A percentile compares a stretch with the other conserved stretches of the same genome.
Evolutionary conservation across 2,113 vertebrate species (phyloP).

Genomic region (Elachura formosa): DNA sequence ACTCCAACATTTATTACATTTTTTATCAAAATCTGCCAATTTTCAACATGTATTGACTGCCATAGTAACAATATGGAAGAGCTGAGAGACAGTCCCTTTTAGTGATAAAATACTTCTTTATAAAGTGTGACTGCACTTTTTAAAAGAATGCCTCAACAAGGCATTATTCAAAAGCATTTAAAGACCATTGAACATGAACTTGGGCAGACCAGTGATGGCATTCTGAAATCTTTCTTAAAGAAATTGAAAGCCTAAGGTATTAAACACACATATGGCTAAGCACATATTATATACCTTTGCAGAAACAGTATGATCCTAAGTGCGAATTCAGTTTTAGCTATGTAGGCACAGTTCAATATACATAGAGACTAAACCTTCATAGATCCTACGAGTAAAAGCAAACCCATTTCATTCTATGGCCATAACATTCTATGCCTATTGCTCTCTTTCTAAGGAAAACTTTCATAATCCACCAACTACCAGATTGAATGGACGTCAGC

Average conservation of each 20-base stretch:
- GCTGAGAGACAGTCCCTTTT: background rate
- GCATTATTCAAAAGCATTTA: background rate
- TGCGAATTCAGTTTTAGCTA: background rate
- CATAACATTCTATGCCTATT: background rate
- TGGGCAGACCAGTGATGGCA: background rate
- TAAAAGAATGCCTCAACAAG: background rate
- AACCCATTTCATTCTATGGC: background rate
- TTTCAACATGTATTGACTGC: background rate
- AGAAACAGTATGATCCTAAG: background rate
- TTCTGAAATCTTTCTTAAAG: background rate
- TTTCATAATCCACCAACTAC: background rate
- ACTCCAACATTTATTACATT: background rate
- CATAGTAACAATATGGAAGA: background rate
- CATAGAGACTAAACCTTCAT: background rate
- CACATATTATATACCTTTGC: background rate
- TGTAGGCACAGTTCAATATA: background rate
- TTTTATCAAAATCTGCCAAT: background rate
- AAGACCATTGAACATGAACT: background rate
- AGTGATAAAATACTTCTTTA: background rate
- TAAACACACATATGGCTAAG: background rate
- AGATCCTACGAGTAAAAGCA: background rate
- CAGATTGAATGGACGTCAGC: background rate
- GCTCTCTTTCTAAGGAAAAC: background rate
- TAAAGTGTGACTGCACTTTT: background rate
- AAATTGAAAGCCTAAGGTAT: background rate